Percentiles rank a stretch among this genome's conserved stretches.
These are phyloP conservation scores for Brachylomia viminalis DNA, from an alignment of 2,888 invertebrate genomes.

Conservation along the genomic window DNA sequence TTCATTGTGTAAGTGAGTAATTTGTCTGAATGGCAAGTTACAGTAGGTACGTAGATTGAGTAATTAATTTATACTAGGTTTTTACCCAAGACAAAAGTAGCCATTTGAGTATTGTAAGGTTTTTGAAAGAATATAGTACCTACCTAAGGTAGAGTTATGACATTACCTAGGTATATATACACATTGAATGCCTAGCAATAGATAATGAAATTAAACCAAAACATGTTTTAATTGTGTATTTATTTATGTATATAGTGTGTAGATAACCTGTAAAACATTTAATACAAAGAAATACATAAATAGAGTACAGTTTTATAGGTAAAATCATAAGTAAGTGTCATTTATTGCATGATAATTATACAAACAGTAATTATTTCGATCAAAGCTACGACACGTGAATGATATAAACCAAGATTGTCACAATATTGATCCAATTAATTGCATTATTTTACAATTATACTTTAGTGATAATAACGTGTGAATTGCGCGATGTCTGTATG, in stretches of 20 bases:
- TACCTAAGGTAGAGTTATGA: not conserved
- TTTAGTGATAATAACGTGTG: slow-evolving; percentile 5
- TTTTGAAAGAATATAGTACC: not conserved
- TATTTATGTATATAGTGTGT: slow-evolving; percentile 23
- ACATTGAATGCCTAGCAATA: not conserved
- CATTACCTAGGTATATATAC: not conserved
- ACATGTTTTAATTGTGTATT: not conserved
- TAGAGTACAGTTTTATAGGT: not conserved
- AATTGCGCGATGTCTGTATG: slow-evolving; percentile 1
- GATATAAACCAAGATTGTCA: not conserved
- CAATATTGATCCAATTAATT: slow-evolving; percentile 8
- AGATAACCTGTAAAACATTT: not conserved
- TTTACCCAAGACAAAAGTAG: slow-evolving; percentile 6
- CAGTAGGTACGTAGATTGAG: not conserved
- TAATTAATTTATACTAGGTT: not conserved
- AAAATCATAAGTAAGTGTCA: slow-evolving; percentile 14
- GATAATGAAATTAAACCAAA: slow-evolving; percentile 37
- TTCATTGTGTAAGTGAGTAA: not conserved
- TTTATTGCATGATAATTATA: slow-evolving; percentile 10
- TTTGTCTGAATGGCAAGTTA: not conserved
- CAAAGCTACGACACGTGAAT: not conserved
- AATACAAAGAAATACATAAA: not conserved
- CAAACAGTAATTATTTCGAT: not conserved
- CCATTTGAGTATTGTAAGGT: not conserved
- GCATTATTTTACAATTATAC: not conserved